These are phyloP conservation scores for Ochropacha duplaris DNA, from an alignment of 2,888 invertebrate genomes.

Conservation along the genomic window DNA sequence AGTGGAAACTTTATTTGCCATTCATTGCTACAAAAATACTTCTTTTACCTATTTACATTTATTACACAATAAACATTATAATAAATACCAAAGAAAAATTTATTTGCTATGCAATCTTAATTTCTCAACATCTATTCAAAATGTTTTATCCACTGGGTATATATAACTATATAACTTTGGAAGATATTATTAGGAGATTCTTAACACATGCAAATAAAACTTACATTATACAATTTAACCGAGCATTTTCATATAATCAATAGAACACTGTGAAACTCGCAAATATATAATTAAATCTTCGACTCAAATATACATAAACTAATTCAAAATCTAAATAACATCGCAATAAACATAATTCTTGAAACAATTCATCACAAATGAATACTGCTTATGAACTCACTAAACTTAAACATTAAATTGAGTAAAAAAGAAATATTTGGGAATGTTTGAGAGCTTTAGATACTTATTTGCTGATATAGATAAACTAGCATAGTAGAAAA, in stretches of 20 bases:
- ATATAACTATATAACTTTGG: neutral
- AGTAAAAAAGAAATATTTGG: neutral
- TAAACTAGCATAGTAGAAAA: too few relatives aligned
- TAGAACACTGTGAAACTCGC: neutral
- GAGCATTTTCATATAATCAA: neutral
- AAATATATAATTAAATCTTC: neutral
- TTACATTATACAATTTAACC: too few relatives aligned
- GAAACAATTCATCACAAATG: slow-evolving; percentile 29
- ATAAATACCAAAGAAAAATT: slow-evolving; percentile 31
- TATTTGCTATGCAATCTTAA: slow-evolving; percentile 8
- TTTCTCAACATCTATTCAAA: neutral
- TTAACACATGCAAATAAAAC: neutral
- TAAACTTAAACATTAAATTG: slow-evolving; percentile 23
- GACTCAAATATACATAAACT: neutral
- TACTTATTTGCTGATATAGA: too few relatives aligned
- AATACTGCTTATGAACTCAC: slow-evolving; percentile 32
- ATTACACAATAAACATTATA: slow-evolving; percentile 26
- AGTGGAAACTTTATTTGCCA: slow-evolving; percentile 56
- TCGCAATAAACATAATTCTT: slow-evolving; percentile 9
- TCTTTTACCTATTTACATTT: slow-evolving; percentile 31
- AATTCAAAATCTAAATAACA: slow-evolving; percentile 11
- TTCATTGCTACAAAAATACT: slow-evolving; percentile 66
- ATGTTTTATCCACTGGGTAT: neutral
- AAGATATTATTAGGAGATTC: neutral
- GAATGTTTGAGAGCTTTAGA: slow-evolving; percentile 5